A percentile compares a stretch with the other conserved stretches of the same genome.
Conservation (phyloP, 2,113 vertebrate genomes). For the Maccullochella peelii region DNA sequence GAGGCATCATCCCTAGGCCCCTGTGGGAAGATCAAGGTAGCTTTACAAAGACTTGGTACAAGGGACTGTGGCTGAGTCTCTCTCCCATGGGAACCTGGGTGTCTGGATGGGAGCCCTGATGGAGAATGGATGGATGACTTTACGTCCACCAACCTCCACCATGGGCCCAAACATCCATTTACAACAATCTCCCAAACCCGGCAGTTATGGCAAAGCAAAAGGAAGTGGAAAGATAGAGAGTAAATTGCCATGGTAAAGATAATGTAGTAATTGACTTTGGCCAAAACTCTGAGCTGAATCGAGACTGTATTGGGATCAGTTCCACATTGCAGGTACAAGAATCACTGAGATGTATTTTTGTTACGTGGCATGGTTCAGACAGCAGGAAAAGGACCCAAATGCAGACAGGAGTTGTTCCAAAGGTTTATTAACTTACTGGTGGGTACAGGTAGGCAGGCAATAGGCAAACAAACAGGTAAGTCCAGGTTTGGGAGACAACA, state of each 20-base stretch:
- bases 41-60: constrained; percentile 64
- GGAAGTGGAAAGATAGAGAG: constrained; percentile 23
- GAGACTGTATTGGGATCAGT: constrained; percentile 8
- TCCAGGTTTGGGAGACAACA: no score
- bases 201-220: constrained; percentile 27
- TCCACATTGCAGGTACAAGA: constrained; percentile 8
- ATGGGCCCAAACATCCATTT: constrained; percentile 31
- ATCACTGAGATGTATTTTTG: constrained; percentile 37
- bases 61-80: constrained; percentile 58
- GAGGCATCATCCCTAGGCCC: constrained; percentile 63
- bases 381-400: no score
- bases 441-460: no score
- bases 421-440: no score
- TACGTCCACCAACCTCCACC: constrained; percentile 24
- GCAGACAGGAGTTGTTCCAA: no score
- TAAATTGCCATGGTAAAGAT: constrained; percentile 12
- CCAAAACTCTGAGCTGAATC: constrained; percentile 33
- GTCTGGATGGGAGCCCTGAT: constrained; percentile 53
- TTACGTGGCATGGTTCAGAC: no score
- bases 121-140: constrained; percentile 37
- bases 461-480: no score
- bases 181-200: constrained; percentile 12
- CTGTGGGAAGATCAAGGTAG: constrained; percentile 75
- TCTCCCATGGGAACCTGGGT: constrained; percentile 49
- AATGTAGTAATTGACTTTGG: constrained; percentile 43